Base-by-base conservation (phyloP, 1,140 invertebrate genomes). In the Archivesica marissinica region DNA sequence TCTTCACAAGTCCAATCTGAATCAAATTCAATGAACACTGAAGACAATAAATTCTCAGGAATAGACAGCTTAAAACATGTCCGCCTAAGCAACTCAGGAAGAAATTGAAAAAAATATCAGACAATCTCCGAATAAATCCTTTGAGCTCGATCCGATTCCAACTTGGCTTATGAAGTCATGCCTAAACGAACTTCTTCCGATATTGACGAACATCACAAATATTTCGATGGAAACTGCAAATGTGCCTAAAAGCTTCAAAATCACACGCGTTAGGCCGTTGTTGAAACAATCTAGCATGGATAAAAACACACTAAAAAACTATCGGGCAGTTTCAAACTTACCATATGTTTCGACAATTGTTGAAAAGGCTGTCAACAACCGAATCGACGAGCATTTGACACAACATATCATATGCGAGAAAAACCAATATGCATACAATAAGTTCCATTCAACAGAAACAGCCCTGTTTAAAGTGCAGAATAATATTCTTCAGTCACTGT, bases 371-470 rank as follows among this genome's bases (percentile, higher is more conserved):
- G 47, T 52, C 13, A n/a, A 50, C 11, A 6, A n/a, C 2, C 30
- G 15, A 56, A 25, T 76, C 38, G 72, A 56, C n/a, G 38, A 50
- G 23, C 17, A 44, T 50, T 9, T 39, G 41, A 68, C 35, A 11
- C 23, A 33, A 20, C 39, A 77, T 44, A 77, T 38, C 6, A 33
- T 77, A 6, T 38, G 33, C 35, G 50, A 77, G 28, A 23, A 38
- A n/a, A 50, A 59, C 35, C 75, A 59, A 38, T 77, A 33, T 35
- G 75, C 75, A 33, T 77, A 77, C 7, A 25, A 39, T 20, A n/a
- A 56, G 35, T 68, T 81, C 38, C 44, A 81, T n/a, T 70, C 66
- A 0, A 70, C 78, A 7, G 78, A 81, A 35, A 54, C 64, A 1
- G 78, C 47, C 0, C 30, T 68, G 52, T 9, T 70, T 20, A 56